Percentiles rank a stretch among this genome's conserved stretches.
phyloP scores from a whole-genome alignment of 2,888 invertebrate genomes.

The Gari tellinella region DNA sequence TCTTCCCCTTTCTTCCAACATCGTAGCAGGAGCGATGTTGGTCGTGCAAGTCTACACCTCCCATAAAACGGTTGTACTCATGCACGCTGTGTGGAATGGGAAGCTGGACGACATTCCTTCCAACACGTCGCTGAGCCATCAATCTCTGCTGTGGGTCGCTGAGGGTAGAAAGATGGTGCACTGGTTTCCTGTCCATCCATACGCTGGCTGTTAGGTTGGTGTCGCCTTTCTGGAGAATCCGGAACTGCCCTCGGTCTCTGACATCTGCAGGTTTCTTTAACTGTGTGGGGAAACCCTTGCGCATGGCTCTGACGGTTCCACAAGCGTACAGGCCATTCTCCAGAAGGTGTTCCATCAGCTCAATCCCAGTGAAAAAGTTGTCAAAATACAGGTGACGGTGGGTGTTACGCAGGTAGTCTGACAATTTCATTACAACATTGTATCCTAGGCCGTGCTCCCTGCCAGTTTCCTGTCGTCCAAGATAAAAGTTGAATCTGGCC shows the following conservation, averaged over 20 bases:
- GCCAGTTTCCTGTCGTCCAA: slow-evolving; percentile 14
- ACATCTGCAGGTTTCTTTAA: slow-evolving; percentile 33
- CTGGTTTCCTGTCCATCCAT: slow-evolving; percentile 28
- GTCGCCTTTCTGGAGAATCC: slow-evolving; percentile 24
- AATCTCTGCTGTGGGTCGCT: slow-evolving; percentile 20
- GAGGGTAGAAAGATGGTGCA: slow-evolving; percentile 34
- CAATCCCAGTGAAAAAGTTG: slow-evolving; percentile 34
- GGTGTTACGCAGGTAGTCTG: slow-evolving; percentile 15
- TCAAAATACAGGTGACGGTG: slow-evolving; percentile 18
- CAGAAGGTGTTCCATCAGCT: slow-evolving; percentile 21
- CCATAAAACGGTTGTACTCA: slow-evolving; percentile 36
- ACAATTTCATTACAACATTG: slow-evolving; percentile 26
- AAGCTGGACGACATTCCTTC: not conserved
- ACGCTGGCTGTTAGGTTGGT: slow-evolving; percentile 27
- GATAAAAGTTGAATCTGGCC: slow-evolving; percentile 17
- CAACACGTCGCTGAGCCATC: not conserved
- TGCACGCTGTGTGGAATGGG: not conserved
- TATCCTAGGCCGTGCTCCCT: slow-evolving; percentile 28
- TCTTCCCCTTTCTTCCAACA: slow-evolving; percentile 31
- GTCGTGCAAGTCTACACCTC: slow-evolving; percentile 47
- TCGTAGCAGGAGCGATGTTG: slow-evolving; percentile 19
- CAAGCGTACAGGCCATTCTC: slow-evolving; percentile 35
- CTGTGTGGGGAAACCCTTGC: slow-evolving; percentile 26
- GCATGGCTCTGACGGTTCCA: slow-evolving; percentile 20
- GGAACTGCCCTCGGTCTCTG: slow-evolving; percentile 26